phyloP scores from a whole-genome alignment of 2,797 vertebrate species.

The Picus viridis region DNA sequence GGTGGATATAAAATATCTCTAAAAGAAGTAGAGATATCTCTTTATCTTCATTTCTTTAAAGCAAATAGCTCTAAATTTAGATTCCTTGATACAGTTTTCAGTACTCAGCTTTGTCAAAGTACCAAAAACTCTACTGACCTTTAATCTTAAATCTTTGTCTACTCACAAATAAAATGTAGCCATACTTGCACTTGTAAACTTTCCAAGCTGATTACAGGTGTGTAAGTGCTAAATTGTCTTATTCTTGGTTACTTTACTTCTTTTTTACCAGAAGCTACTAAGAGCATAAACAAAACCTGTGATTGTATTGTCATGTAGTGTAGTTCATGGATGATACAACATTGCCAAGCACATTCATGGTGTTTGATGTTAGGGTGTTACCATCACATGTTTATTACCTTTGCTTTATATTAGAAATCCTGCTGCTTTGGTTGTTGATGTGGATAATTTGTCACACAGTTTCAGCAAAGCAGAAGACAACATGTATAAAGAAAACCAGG shows the following conservation, averaged over 20 bases:
- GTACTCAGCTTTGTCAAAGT: not conserved
- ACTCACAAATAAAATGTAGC: not conserved
- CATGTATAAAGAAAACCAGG: rapidly evolving
- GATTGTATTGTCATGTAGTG: not conserved
- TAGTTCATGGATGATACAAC: not conserved
- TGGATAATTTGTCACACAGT: not conserved
- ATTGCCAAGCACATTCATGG: not conserved
- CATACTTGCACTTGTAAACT: not conserved
- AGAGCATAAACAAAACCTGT: not conserved
- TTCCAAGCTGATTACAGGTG: not conserved
- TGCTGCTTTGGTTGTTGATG: not conserved
- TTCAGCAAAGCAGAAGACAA: not conserved
- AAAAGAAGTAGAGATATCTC: not conserved
- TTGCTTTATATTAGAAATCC: not conserved
- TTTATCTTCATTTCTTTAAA: not conserved
- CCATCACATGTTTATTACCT: not conserved
- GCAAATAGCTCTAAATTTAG: not conserved
- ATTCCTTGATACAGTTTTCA: not conserved
- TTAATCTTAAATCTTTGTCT: not conserved
- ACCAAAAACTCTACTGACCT: not conserved
- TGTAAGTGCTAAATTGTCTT: not conserved
- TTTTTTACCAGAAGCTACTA: not conserved
- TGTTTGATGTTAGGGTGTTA: not conserved
- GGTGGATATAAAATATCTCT: not conserved
- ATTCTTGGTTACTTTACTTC: not conserved